Evolutionary conservation across 1,140 invertebrate species (phyloP).

Genomic region (Acromyrmex charruanus): DNA sequence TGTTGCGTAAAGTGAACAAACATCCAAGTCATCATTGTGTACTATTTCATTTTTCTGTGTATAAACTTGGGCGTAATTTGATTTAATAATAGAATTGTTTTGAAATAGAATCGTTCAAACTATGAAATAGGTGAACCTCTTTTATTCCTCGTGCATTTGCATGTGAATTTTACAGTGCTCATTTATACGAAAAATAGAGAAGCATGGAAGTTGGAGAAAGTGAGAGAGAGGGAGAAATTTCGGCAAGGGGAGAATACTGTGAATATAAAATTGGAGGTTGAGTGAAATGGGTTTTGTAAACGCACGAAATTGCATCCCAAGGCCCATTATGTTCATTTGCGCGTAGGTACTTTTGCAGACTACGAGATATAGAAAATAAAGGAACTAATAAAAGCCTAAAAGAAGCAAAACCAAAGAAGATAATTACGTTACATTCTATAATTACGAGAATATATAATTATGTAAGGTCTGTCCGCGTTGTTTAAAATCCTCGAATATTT

Average conservation of each 20-base stretch:
- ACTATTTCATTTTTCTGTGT: neutral
- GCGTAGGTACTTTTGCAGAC: constrained; percentile 3
- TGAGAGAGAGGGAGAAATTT: constrained; percentile 39
- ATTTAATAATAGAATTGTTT: constrained; percentile 3
- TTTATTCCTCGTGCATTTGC: constrained; percentile 19
- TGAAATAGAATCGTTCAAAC: neutral
- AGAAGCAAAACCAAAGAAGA: neutral
- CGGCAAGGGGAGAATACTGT: constrained; percentile 3
- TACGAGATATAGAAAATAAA: constrained; percentile 11
- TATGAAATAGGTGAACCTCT: constrained; percentile 20
- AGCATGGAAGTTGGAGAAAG: constrained; percentile 1
- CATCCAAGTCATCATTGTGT: neutral
- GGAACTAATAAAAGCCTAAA: neutral
- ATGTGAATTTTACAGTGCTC: constrained; percentile 41
- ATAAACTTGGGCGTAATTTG: neutral
- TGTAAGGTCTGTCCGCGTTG: too few species aligned
- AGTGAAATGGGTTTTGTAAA: constrained; percentile 56
- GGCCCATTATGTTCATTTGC: constrained; percentile 40
- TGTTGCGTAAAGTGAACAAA: neutral
- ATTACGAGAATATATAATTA: neutral
- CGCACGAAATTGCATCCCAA: constrained; percentile 46
- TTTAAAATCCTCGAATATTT: too few species aligned
- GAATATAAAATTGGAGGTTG: constrained; percentile 42
- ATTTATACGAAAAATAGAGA: constrained; percentile 56
- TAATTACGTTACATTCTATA: neutral